Evolutionary conservation across 92 coral and sea anemone species (phyloP).

Genomic region (Hydrozoanthus gracilis): DNA sequence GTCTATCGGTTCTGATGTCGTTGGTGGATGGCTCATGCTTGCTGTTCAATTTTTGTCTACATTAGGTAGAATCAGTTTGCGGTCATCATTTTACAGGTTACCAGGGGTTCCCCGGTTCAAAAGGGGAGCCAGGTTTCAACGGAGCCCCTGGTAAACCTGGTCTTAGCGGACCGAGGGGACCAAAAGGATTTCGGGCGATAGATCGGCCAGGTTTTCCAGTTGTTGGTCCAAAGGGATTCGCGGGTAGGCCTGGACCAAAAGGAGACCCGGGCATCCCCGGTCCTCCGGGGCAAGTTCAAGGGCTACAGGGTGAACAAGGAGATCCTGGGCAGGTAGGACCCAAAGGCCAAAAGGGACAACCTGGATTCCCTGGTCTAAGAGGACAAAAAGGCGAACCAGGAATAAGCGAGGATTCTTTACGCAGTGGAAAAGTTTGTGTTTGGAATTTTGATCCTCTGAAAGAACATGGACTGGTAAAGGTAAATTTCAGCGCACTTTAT

Average conservation of each 20-base stretch:
- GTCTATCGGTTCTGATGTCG: too few species aligned
- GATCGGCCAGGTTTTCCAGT: slow-evolving; percentile 42
- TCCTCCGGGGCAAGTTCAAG: slow-evolving; percentile 48
- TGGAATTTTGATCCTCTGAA: slow-evolving; percentile 75
- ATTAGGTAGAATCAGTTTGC: slow-evolving; percentile 61
- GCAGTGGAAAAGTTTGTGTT: slow-evolving; percentile 66
- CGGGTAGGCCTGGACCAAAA: slow-evolving; percentile 62
- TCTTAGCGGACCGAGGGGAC: slow-evolving; percentile 51
- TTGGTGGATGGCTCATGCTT: too few species aligned
- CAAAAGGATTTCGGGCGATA: slow-evolving; percentile 60
- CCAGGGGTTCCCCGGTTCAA: slow-evolving; percentile 55
- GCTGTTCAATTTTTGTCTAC: not conserved
- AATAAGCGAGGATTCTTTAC: slow-evolving; percentile 48
- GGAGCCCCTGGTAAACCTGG: slow-evolving; percentile 67
- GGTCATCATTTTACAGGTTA: slow-evolving; percentile 49
- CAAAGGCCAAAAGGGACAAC: slow-evolving; percentile 60
- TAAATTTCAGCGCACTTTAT: not conserved
- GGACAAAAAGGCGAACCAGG: slow-evolving; percentile 76
- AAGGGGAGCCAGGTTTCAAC: slow-evolving; percentile 57
- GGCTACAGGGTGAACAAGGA: slow-evolving; percentile 63
- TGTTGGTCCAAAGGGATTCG: slow-evolving; percentile 64
- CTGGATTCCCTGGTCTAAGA: slow-evolving; percentile 70
- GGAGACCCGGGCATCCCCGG: slow-evolving; percentile 61
- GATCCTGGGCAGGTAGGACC: slow-evolving; percentile 52
- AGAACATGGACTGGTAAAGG: slow-evolving; percentile 78